Evolutionary conservation across 2,113 vertebrate species (phyloP).

Genomic region (Machaerirhynchus nigripectus): DNA sequence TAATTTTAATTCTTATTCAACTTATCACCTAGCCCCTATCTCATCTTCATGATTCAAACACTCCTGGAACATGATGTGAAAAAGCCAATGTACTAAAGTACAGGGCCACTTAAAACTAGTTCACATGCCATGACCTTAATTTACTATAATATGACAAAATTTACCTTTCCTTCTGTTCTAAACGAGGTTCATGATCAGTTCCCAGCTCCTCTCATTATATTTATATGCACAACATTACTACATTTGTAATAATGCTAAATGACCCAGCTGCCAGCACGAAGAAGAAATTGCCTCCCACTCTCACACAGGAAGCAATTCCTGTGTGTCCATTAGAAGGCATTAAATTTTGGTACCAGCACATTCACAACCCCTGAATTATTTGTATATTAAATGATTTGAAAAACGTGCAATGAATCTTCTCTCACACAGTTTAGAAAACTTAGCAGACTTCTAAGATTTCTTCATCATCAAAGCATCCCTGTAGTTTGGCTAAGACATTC

Average conservation of each 20-base stretch:
- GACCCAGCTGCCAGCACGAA: not conserved
- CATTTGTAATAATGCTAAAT: not conserved
- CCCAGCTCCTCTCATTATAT: slow-evolving; percentile 12
- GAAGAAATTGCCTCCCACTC: not conserved
- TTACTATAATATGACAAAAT: not conserved
- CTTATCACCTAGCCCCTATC: not conserved
- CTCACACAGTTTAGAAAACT: not conserved
- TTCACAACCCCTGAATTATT: not conserved
- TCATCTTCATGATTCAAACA: not conserved
- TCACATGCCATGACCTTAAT: slow-evolving; percentile 24
- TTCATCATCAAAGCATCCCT: not conserved
- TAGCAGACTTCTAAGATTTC: not conserved
- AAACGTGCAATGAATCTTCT: not conserved
- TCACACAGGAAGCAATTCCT: not conserved
- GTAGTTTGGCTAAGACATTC: not conserved
- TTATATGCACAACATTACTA: not conserved
- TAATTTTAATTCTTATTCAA: not conserved
- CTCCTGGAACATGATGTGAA: not conserved
- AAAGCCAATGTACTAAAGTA: not conserved
- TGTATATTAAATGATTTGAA: not conserved
- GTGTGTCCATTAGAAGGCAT: not conserved
- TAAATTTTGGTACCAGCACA: not conserved
- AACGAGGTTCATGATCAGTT: slow-evolving; percentile 19
- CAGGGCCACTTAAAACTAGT: not conserved
- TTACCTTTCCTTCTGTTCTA: not conserved